These are phyloP conservation scores for Cremastobaeus sp. DNA, from an alignment of 2,888 invertebrate species.

Conservation along the genomic window DNA sequence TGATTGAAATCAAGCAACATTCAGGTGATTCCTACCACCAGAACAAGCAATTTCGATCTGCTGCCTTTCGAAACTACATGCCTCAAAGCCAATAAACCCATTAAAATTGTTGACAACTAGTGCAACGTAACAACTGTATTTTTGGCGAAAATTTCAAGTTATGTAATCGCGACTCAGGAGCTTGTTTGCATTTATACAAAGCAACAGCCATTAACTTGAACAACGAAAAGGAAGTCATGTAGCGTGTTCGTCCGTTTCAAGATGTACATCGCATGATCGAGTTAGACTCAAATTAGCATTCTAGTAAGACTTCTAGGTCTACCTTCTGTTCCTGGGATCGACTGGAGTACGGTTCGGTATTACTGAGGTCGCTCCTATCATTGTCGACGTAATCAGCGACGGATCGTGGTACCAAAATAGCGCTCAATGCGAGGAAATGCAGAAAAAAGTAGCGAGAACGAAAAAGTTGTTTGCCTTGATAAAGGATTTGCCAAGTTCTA, in stretches of 20 bases:
- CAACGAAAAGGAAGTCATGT: slow-evolving; percentile 53
- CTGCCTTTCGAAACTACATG: too few species aligned
- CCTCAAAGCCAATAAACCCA: too few species aligned
- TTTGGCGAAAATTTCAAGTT: slow-evolving; percentile 3
- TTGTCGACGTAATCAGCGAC: slow-evolving; percentile 63
- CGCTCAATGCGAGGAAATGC: slow-evolving; percentile 34
- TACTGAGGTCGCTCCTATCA: slow-evolving; percentile 67
- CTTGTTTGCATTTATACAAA: slow-evolving; percentile 28
- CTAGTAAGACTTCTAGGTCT: slow-evolving; percentile 60
- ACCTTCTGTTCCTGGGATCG: slow-evolving; percentile 57
- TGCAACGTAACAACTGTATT: too few species aligned
- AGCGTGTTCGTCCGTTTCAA: slow-evolving; percentile 43
- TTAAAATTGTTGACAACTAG: too few species aligned
- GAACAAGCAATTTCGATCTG: too few species aligned
- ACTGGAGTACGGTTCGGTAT: slow-evolving; percentile 60
- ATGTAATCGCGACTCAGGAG: slow-evolving; percentile 11
- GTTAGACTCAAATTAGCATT: slow-evolving; percentile 63
- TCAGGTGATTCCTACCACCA: too few species aligned
- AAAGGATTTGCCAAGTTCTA: slow-evolving; percentile 27
- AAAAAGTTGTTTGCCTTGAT: slow-evolving; percentile 31
- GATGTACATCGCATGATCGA: slow-evolving; percentile 53
- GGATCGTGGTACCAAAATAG: slow-evolving; percentile 55
- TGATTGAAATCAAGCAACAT: too few species aligned
- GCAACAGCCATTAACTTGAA: slow-evolving; percentile 44
- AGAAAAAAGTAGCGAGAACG: slow-evolving; percentile 36